Conservation (phyloP, 2,797 vertebrate genomes). For the Acanthiza pusilla region DNA sequence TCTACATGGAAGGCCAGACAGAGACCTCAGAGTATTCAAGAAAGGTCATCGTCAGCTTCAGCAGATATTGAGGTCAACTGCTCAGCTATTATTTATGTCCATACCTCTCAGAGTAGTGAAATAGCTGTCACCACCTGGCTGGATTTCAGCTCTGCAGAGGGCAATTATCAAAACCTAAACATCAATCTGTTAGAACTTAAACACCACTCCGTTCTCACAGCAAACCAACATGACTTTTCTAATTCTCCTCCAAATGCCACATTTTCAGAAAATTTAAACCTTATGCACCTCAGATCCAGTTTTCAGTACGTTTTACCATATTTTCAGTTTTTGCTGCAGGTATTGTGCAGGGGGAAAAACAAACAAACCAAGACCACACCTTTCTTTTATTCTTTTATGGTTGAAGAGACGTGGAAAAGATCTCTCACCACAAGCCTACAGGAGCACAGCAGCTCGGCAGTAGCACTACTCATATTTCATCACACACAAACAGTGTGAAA, state of each 20-base stretch:
- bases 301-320: background rate
- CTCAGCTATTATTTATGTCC: background rate
- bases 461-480: background rate
- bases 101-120: background rate
- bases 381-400: background rate
- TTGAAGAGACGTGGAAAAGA: background rate
- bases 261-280: background rate
- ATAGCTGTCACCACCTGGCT: background rate
- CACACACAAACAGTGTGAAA: background rate
- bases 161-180: background rate
- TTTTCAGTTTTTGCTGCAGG: background rate
- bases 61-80: background rate
- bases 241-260: background rate
- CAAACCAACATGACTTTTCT: background rate
- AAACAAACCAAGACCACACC: background rate
- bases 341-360: background rate
- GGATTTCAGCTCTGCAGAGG: background rate
- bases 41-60: background rate
- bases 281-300: background rate
- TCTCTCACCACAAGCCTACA: background rate
- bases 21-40: background rate
- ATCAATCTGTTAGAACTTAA: background rate
- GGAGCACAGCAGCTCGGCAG: background rate
- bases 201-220: background rate
- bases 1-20: background rate